Base-by-base conservation (phyloP, 2,113 vertebrate species). In the Leuciscus idus region DNA sequence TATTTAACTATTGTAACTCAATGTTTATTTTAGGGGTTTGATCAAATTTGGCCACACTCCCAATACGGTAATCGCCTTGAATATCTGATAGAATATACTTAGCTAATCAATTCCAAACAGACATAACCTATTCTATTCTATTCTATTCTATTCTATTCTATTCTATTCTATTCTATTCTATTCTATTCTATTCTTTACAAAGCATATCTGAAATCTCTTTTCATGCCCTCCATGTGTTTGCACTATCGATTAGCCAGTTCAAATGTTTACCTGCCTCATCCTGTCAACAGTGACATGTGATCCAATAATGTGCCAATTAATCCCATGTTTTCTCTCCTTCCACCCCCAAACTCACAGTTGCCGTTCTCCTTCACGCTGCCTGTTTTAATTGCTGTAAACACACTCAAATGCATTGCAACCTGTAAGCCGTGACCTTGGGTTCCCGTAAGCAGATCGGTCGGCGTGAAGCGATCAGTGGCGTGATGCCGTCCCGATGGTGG, bases 271-370 rank as follows among this genome's bases (percentile, higher is more conserved):
- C 72, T 76, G 75, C 23, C 66, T 89, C 30, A 21, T 33, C 11
- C 68, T 61, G 55, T 86, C 81, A 84, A 30, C 84, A 85, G 73
- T 84, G 87, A 86, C 84, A 86, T 84, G 75, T 84, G 82, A 89
- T 75, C 68, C 68, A 84, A 89, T 81, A 81, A 84, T 78, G 77
- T 87, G 82, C 70, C 85, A 84, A 89, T 87, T 89, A 89, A 87
- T 87, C 61, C 83, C 83, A 78, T 78, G 85, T 87, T 79, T 61
- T 55, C 76, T 55, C 39, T 62, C 59, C 19, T 43, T 80, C 81
- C 55, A 79, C 50, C 84, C 68, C 61, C 72, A 78, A 64, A 66
- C 57, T 76, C 43, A 62, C 39, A 55, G 30, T 72, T 57, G 75
- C 66, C 78, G 43, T 57, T 81, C 30, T 82, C 62, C 10, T 57